A percentile compares a stretch with the other conserved stretches of the same genome.
These are phyloP conservation scores for Echeneis naucrates DNA, from an alignment of 2,797 vertebrate species.

Conservation along the genomic window DNA sequence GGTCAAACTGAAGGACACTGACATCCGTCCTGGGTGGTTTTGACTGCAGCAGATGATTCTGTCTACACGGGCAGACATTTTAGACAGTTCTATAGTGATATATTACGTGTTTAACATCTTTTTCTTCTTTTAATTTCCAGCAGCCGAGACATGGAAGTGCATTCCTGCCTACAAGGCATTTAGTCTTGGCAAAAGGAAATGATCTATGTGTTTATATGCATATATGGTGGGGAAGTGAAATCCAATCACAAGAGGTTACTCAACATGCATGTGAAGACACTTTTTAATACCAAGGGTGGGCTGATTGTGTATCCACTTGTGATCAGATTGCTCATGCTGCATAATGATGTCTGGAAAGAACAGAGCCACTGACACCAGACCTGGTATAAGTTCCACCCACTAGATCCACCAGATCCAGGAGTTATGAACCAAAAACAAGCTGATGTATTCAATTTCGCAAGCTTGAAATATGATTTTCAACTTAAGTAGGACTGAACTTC, in stretches of 20 bases:
- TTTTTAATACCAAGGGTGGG: too few relatives aligned
- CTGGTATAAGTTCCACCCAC: not conserved
- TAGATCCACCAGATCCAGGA: not conserved
- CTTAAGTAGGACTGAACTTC: not conserved
- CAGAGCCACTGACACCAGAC: not conserved
- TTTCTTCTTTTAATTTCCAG: not conserved
- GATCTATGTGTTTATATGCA: not conserved
- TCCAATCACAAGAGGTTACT: not conserved
- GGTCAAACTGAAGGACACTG: too few relatives aligned
- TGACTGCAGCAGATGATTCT: not conserved
- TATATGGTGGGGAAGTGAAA: not conserved
- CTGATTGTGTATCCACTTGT: too few relatives aligned
- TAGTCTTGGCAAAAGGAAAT: not conserved
- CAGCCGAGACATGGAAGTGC: too few relatives aligned
- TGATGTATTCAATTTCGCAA: conserved; percentile 1
- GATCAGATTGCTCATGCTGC: too few relatives aligned
- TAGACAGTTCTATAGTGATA: not conserved
- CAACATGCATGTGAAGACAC: too few relatives aligned
- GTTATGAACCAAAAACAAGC: not conserved
- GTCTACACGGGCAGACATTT: too few relatives aligned
- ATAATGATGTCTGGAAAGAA: too few relatives aligned
- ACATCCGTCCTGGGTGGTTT: too few relatives aligned
- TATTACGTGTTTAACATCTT: not conserved
- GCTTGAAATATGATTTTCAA: not conserved
- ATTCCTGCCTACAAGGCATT: too few relatives aligned